Base-by-base conservation (phyloP, 2,797 vertebrate species). In the Menidia menidia region DNA sequence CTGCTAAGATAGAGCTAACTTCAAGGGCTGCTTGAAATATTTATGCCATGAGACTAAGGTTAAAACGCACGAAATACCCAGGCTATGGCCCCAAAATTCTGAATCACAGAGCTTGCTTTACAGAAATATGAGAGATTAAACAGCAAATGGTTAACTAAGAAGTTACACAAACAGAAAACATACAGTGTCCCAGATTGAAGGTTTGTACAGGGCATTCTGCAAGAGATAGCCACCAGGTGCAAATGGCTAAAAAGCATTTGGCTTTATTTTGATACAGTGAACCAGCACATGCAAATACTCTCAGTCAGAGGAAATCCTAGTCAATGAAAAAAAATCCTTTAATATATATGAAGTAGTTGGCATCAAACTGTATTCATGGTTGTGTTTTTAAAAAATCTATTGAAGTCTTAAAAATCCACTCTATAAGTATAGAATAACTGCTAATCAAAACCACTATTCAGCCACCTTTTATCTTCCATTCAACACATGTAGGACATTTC, bases 1-100 rank as follows among this genome's bases (percentile, higher is more conserved):
- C 58, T 73, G 60, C 57, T 39, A 42, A 81, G 70, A 77, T 64
- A 61, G 65, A 59, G 61, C 60, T 78, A 55, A 75, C 55, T 82
- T 84, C 68, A 81, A 80, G 60, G 61, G 62, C 50, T 43, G 25
- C 61, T 79, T 88, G 39, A 86, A 78, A 82, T 80, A 84, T 86
- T 81, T n/a, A 87, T 76, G 60, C 43, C 44, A 50, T 59, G 70
- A 64, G 77, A 64, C 50, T 76, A 60, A 68, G 72, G 53, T 74
- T 77, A 77, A 67, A 78, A 84, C 57, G 60, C 65, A 72, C 61
- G 60, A 72, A 71, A 19, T 14, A 54, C 60, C 53, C 47, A 39
- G 71, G 70, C 58, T 52, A 60, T 18, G n/a, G 39, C 33, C 68
- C 58, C 47, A 48, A 68, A 77, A 50, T 15, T 57, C 54, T 61